Evolutionary conservation across 2,113 vertebrate genomes (phyloP).

Genomic region (Sakesphorus luctuosus): DNA sequence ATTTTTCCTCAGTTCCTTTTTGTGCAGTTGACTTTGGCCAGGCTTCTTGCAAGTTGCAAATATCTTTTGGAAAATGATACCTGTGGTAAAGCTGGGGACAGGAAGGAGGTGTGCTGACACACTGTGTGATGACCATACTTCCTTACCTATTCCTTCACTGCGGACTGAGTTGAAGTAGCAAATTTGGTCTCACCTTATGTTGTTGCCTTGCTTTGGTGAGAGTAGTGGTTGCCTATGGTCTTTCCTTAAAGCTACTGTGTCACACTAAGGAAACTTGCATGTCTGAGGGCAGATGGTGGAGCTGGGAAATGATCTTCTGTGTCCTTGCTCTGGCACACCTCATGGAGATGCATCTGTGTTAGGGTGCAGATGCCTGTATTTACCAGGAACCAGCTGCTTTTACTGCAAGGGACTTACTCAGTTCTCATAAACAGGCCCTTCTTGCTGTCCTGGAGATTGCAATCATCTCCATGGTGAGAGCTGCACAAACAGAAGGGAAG

Average conservation of each 20-base stretch:
- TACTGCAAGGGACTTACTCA: not conserved
- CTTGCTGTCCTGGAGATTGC: constrained; percentile 34
- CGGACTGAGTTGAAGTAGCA: not conserved
- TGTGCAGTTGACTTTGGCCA: not conserved
- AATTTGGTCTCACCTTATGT: fast-evolving
- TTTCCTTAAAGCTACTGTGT: not conserved
- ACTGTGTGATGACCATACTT: not conserved
- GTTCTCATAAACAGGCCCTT: constrained; percentile 32
- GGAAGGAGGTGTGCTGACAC: not conserved
- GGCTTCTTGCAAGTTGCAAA: not conserved
- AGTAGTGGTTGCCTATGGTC: not conserved
- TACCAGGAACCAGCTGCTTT: constrained; percentile 11
- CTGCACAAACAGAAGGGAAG: constrained; percentile 30
- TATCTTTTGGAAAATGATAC: not conserved
- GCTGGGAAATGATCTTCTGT: not conserved
- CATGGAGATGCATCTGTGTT: not conserved
- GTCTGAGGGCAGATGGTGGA: not conserved
- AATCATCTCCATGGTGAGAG: constrained; percentile 31
- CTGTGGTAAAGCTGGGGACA: not conserved
- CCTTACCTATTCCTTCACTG: not conserved
- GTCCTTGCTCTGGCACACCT: not conserved
- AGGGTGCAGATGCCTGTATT: constrained; percentile 42
- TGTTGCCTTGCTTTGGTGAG: not conserved
- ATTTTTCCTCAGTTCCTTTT: not conserved
- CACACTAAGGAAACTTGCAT: not conserved